phyloP scores from a whole-genome alignment of 2,888 invertebrate genomes.

The Noctuana brunneofusca region DNA sequence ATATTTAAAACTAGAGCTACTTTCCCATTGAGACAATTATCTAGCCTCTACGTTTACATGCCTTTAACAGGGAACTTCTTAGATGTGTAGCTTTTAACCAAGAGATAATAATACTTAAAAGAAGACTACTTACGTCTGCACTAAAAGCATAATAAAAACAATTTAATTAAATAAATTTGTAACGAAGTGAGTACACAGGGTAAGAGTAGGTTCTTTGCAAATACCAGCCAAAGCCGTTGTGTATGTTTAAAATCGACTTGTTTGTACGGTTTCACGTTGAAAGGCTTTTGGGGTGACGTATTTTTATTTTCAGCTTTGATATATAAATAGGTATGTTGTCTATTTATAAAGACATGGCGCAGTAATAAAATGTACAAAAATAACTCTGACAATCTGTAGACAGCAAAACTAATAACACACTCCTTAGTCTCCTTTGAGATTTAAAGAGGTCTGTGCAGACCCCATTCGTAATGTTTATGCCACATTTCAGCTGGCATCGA shows the following conservation, averaged over 20 bases:
- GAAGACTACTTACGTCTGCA: constrained; percentile 2
- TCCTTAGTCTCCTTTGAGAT: constrained; percentile 15
- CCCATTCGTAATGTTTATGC: constrained; percentile 16
- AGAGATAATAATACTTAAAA: background rate
- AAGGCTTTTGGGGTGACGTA: constrained; percentile 4
- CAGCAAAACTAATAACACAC: background rate
- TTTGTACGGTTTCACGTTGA: constrained; percentile 10
- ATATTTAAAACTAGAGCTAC: no score
- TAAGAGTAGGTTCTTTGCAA: background rate
- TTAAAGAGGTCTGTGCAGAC: constrained; percentile 11
- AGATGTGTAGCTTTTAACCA: no score
- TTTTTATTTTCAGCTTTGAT: constrained; percentile 14
- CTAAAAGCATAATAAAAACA: background rate
- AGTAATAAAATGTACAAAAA: constrained; percentile 6
- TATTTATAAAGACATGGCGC: constrained; percentile 2
- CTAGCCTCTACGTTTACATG: no score
- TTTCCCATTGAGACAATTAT: no score
- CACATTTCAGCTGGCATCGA: constrained; percentile 25
- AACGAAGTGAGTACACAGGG: background rate
- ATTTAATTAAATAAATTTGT: constrained; percentile 12
- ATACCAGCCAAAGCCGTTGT: constrained; percentile 7
- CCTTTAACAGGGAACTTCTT: no score
- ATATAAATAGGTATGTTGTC: constrained; percentile 1
- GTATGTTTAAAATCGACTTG: constrained; percentile 25
- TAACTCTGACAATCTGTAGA: background rate